Percentiles rank a stretch among this genome's conserved stretches.
These are phyloP conservation scores for Calliscelio sp. DNA, from an alignment of 2,888 invertebrate genomes.

Conservation along the genomic window DNA sequence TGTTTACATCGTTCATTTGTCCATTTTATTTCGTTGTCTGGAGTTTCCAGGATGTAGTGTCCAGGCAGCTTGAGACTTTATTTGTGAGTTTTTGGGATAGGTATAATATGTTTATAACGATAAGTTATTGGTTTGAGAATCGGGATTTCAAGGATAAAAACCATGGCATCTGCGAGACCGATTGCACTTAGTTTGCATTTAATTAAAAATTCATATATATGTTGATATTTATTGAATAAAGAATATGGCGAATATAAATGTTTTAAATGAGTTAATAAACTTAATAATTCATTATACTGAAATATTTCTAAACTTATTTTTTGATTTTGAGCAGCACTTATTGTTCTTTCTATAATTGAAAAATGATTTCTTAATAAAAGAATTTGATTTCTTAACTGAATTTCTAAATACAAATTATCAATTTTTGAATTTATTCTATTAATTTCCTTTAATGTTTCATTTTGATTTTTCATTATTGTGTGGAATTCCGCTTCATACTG, in stretches of 20 bases:
- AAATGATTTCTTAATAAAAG: slow-evolving; percentile 11
- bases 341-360: slow-evolving; percentile 19
- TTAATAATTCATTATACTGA: slow-evolving; percentile 7
- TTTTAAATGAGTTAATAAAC: not conserved
- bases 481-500: slow-evolving; percentile 3
- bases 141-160: slow-evolving; percentile 7
- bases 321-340: slow-evolving; percentile 1
- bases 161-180: not conserved
- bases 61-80: slow-evolving; percentile 6
- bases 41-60: slow-evolving; percentile 9
- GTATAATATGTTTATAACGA: not conserved
- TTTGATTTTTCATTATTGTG: slow-evolving; percentile 7
- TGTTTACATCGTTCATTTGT: slow-evolving; percentile 20
- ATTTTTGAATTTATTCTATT: slow-evolving; percentile 4
- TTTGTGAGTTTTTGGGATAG: slow-evolving; percentile 26
- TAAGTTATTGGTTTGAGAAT: slow-evolving; percentile 11
- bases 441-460: slow-evolving; percentile 1
- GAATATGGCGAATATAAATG: slow-evolving; percentile 5
- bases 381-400: slow-evolving; percentile 26
- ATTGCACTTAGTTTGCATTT: slow-evolving; percentile 22
- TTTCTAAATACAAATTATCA: slow-evolving; percentile 16
- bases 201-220: not conserved
- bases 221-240: not conserved
- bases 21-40: not conserved
- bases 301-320: slow-evolving; percentile 6